Conservation (phyloP, 1,140 invertebrate genomes). For the Lineus longissimus region DNA sequence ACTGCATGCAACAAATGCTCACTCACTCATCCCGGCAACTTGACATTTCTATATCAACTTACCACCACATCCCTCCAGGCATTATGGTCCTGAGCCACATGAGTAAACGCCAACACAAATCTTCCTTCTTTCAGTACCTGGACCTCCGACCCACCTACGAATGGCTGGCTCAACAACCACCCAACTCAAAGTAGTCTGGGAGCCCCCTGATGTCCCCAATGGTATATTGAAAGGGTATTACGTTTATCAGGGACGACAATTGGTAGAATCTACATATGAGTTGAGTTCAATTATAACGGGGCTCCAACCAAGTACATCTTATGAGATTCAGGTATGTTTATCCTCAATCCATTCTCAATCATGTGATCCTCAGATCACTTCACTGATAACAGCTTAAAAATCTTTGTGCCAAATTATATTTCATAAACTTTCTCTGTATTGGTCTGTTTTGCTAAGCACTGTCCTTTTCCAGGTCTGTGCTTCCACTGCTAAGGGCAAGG, state of each 20-base stretch:
- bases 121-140: conserved; percentile 30
- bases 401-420: no score
- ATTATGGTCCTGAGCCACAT: no score
- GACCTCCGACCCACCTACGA: conserved; percentile 30
- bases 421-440: no score
- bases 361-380: no score
- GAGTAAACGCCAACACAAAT: not conserved
- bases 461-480: conserved; percentile 45
- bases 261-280: conserved; percentile 42
- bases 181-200: conserved; percentile 50
- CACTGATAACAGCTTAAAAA: no score
- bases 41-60: no score
- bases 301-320: conserved; percentile 41
- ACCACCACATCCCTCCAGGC: no score
- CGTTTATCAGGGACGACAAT: conserved; percentile 42
- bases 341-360: not conserved
- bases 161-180: conserved; percentile 44
- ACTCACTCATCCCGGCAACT: no score
- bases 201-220: conserved; percentile 38
- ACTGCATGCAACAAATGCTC: no score
- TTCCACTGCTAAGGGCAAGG: conserved; percentile 45
- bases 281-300: conserved; percentile 42
- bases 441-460: no score
- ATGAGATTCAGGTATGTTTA: conserved; percentile 38
- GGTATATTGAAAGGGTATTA: conserved; percentile 45